Base-by-base conservation (phyloP, 2,113 vertebrate genomes). In the Mus pahari region DNA sequence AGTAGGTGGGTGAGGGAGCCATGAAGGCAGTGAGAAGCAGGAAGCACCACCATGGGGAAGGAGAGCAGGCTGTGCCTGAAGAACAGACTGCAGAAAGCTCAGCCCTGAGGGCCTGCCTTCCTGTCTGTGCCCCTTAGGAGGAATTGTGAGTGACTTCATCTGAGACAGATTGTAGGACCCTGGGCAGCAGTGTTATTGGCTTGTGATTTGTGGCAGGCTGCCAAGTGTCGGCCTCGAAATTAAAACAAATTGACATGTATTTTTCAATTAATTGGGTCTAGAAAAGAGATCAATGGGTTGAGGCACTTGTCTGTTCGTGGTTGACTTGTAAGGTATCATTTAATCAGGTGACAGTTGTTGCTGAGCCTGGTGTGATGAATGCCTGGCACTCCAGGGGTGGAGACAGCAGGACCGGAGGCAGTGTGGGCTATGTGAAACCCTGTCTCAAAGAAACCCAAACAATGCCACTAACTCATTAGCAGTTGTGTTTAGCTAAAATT, bases 401-500 rank as follows among this genome's bases (percentile, higher is more conserved):
- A 16, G 53, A 42, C 58, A 28, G 55, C 81, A 33, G 22, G 55
- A 7, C 13, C 55, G 13, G 24, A 64, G 58, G 17, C 39, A 2
- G 17, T 20, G 26, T 45, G 39, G 60, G n/a, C 39, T 33, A 33
- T 24, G 12, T 20, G 26, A 66, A 55, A 86, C 26, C 8, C 82
- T 66, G 39, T 64, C 26, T 45, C 82, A 45, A 20, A 84, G 60
- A 31, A 84, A 86, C 20, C n/a, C 89, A 79, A 90, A 71, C 45
- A 81, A 24, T 48, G n/a, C 12, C 16, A 39, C 92, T 88, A 86
- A 77, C 88, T 84, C 75, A 93, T 58, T 55, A 17, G 77, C 78
- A 68, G 60, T 66, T 73, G 28, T 92, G 45, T 75, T 96, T 96
- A 86, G 62, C 60, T 42, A 77, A 90, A 94, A 86, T 50, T 20